Conservation (phyloP, 2,888 invertebrate genomes). For the Horisme vitalbata region DNA sequence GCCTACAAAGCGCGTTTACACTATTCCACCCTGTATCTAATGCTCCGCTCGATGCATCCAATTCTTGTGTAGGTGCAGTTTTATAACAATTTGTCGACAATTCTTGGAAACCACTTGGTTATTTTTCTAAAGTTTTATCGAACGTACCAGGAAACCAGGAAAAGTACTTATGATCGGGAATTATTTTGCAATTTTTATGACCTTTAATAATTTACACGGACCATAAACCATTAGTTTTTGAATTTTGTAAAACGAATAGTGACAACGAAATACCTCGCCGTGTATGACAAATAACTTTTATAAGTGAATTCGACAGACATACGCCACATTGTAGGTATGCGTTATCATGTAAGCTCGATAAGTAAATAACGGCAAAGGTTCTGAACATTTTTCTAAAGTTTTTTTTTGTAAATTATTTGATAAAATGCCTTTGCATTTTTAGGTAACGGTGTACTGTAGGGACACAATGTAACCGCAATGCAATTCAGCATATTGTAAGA, state of each 20-base stretch:
- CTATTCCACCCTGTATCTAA: neutral
- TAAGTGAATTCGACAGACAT: too few species aligned
- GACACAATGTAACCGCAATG: too few species aligned
- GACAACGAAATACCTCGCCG: too few species aligned
- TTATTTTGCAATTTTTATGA: constrained; percentile 3
- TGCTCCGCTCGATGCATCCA: neutral
- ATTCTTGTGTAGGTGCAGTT: neutral
- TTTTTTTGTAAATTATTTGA: too few species aligned
- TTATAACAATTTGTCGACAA: constrained; percentile 1
- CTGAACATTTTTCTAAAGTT: too few species aligned
- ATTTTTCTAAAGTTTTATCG: constrained; percentile 1
- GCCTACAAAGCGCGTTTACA: neutral
- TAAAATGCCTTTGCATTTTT: too few species aligned
- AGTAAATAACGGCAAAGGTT: too few species aligned
- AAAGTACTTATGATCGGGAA: constrained; percentile 4
- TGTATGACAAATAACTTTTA: too few species aligned
- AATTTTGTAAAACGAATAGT: neutral
- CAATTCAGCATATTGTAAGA: too few species aligned
- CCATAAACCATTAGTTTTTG: neutral
- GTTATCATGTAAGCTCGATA: too few species aligned
- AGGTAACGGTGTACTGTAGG: too few species aligned
- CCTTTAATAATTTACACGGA: neutral
- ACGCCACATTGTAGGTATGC: neutral
- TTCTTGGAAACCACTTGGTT: constrained; percentile 3
- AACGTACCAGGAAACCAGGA: constrained; percentile 2